Percentiles rank a stretch among this genome's conserved stretches.
phyloP scores from a whole-genome alignment of 1,140 invertebrate species.

The Cydia strobilella region DNA sequence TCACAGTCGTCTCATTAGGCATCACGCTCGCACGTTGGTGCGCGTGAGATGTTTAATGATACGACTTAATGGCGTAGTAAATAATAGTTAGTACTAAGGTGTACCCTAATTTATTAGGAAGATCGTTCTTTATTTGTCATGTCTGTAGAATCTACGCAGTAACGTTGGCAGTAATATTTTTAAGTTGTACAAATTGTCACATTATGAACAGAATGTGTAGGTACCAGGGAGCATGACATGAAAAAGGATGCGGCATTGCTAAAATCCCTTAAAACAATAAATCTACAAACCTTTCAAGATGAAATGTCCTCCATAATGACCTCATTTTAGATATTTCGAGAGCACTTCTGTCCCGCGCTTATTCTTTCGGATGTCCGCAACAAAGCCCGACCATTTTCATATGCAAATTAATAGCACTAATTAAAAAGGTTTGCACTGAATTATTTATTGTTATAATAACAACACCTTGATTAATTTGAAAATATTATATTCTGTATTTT shows the following conservation, averaged over 20 bases:
- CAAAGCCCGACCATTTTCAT: constrained; percentile 33
- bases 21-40: too few species aligned
- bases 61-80: too few species aligned
- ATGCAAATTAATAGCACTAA: constrained; percentile 39
- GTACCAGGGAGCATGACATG: background rate
- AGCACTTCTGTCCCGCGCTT: constrained; percentile 17
- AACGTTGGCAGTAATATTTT: too few species aligned
- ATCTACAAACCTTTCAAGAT: constrained; percentile 9
- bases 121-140: too few species aligned
- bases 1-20: too few species aligned
- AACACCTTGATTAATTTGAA: constrained; percentile 35
- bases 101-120: too few species aligned
- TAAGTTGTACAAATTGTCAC: too few species aligned
- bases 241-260: background rate
- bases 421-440: constrained; percentile 43
- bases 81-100: too few species aligned
- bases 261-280: background rate
- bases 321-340: constrained; percentile 27
- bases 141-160: too few species aligned
- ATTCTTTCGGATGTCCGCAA: constrained; percentile 13
- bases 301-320: constrained; percentile 22
- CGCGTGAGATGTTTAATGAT: too few species aligned
- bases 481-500: constrained; percentile 26
- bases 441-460: constrained; percentile 36
- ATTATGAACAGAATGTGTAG: too few species aligned